phyloP scores from a whole-genome alignment of 2,797 vertebrate species.

The Pogonophryne albipinna region DNA sequence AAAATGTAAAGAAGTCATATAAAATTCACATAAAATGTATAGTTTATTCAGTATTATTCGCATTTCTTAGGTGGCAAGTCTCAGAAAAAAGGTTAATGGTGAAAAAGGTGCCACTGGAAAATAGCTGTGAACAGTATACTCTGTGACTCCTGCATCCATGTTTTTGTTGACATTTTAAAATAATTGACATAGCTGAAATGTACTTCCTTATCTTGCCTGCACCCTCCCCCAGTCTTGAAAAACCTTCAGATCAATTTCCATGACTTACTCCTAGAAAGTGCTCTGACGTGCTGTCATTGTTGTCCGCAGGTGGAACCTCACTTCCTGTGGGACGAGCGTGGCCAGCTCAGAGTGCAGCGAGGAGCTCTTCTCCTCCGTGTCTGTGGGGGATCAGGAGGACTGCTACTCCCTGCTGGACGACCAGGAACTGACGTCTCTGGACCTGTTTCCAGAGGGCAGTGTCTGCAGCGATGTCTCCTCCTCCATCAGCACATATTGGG shows the following conservation, averaged over 20 bases:
- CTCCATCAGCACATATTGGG: slow-evolving; percentile 99
- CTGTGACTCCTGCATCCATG: not conserved
- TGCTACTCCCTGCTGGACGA: slow-evolving; percentile 97
- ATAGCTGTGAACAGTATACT: not conserved
- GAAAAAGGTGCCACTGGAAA: no score
- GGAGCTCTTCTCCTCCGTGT: slow-evolving; percentile 97
- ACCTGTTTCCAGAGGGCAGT: slow-evolving; percentile 96
- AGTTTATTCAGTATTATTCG: no score
- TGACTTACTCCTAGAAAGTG: not conserved
- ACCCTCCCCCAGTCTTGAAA: not conserved
- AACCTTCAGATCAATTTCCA: not conserved
- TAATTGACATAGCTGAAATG: not conserved
- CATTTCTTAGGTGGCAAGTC: no score
- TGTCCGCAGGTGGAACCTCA: slow-evolving; percentile 93
- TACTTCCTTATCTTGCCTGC: not conserved
- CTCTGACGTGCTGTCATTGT: not conserved
- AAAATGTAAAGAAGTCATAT: no score
- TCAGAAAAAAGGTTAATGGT: no score
- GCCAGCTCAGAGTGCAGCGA: slow-evolving; percentile 99
- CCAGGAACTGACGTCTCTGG: slow-evolving; percentile 96
- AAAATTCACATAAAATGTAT: no score
- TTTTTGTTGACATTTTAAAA: not conserved
- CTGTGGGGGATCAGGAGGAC: slow-evolving; percentile 97
- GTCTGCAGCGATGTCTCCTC: slow-evolving; percentile 99
- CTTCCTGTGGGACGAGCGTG: slow-evolving; percentile 97